Percentiles rank a stretch among this genome's conserved stretches.
These are phyloP conservation scores for Pelmatolapia mariae DNA, from an alignment of 2,113 vertebrate species.

Conservation along the genomic window DNA sequence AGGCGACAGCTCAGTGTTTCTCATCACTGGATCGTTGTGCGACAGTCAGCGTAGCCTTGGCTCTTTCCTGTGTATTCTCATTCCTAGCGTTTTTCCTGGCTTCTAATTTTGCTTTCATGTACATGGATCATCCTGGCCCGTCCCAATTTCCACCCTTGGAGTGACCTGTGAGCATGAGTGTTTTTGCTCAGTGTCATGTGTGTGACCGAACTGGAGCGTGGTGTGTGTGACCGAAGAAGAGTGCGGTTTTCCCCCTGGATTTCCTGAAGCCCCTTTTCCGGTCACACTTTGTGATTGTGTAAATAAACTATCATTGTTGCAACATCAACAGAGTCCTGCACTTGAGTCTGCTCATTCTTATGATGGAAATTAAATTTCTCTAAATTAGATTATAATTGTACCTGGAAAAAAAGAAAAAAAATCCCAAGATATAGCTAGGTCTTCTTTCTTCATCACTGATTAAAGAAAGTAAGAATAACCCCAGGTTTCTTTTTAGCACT, in stretches of 20 bases:
- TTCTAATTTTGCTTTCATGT: background rate
- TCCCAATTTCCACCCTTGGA: background rate
- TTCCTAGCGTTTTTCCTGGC: background rate
- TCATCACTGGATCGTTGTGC: background rate
- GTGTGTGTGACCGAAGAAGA: background rate
- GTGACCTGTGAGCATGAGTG: background rate
- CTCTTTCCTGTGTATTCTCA: background rate
- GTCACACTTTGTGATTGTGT: background rate
- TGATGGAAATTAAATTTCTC: background rate
- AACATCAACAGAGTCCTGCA: background rate
- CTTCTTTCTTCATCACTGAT: background rate
- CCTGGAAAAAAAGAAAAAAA: background rate
- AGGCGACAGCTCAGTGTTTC: background rate
- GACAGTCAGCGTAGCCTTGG: background rate
- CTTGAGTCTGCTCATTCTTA: background rate
- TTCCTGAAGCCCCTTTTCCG: background rate
- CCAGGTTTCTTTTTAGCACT: background rate
- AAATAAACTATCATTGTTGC: background rate
- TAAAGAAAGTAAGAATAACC: background rate
- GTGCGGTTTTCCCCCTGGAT: background rate
- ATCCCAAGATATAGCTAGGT: background rate
- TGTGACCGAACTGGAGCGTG: background rate
- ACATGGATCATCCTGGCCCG: rapidly evolving
- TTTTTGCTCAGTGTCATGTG: background rate
- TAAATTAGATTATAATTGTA: background rate